phyloP scores from a whole-genome alignment of 2,888 invertebrate genomes.

The Sisyra nigra region DNA sequence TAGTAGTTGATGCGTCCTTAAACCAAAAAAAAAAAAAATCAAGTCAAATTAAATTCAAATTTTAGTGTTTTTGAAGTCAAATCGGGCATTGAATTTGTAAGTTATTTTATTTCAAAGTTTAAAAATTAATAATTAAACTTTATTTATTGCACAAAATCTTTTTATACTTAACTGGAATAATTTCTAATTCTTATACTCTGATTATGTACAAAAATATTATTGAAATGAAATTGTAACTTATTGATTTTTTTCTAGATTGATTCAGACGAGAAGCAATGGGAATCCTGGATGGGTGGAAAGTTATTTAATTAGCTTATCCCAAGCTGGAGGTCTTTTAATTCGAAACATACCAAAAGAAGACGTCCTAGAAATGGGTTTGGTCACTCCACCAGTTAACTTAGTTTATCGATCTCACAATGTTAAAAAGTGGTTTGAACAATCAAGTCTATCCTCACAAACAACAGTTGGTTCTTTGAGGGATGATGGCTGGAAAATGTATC shows the following conservation, averaged over 20 bases:
- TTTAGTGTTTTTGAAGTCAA: too few relatives aligned
- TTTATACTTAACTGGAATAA: too few relatives aligned
- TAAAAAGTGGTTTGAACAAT: constrained; percentile 10
- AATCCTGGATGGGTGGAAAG: constrained; percentile 53
- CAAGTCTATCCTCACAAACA: constrained; percentile 7
- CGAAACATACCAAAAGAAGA: constrained; percentile 23
- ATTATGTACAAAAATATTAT: too few relatives aligned
- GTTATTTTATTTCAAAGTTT: too few relatives aligned
- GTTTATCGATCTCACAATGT: constrained; percentile 17
- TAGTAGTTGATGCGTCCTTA: too few relatives aligned
- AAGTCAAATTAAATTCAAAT: too few relatives aligned
- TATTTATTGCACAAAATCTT: too few relatives aligned
- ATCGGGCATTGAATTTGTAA: too few relatives aligned
- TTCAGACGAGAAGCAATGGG: constrained; percentile 42
- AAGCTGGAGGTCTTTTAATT: constrained; percentile 33
- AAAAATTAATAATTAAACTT: too few relatives aligned
- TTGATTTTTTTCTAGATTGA: constrained; percentile 20
- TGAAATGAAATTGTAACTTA: too few relatives aligned
- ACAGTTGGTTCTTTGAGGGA: constrained; percentile 9
- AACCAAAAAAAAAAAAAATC: too few relatives aligned
- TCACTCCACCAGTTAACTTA: constrained; percentile 22
- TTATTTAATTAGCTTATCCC: constrained; percentile 39
- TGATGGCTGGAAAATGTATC: constrained; percentile 31
- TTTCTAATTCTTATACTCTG: too few relatives aligned
- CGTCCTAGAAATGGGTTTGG: constrained; percentile 21